phyloP scores from a whole-genome alignment of 2,113 vertebrate species.

The Xenopus tropicalis region UCB_Xtro_10.0 CM004444.2:157492001-157492500 shows the following conservation, averaged over 20 bases:
- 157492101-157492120: neutral
- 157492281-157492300: too few species aligned
- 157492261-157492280: too few species aligned
- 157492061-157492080: neutral
- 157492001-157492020: neutral
- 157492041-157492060: neutral
- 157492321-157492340: neutral
- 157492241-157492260: too few species aligned
- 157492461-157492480: slow-evolving; percentile 30
- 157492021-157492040: slow-evolving; percentile 3
- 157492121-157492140: neutral
- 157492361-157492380: slow-evolving; percentile 2
- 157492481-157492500: slow-evolving; percentile 23
- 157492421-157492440: slow-evolving; percentile 23
- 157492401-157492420: slow-evolving; percentile 8
- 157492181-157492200: too few species aligned
- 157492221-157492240: too few species aligned
- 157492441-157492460: slow-evolving; percentile 20
- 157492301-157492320: neutral
- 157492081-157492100: slow-evolving; percentile 9
- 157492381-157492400: slow-evolving; percentile 9
- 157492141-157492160: neutral
- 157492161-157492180: neutral
- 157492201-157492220: too few species aligned
- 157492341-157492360: neutral